These are phyloP conservation scores for Phataginus tricuspis DNA, from an alignment of 2,797 vertebrate species.

Conservation along the genomic window DNA sequence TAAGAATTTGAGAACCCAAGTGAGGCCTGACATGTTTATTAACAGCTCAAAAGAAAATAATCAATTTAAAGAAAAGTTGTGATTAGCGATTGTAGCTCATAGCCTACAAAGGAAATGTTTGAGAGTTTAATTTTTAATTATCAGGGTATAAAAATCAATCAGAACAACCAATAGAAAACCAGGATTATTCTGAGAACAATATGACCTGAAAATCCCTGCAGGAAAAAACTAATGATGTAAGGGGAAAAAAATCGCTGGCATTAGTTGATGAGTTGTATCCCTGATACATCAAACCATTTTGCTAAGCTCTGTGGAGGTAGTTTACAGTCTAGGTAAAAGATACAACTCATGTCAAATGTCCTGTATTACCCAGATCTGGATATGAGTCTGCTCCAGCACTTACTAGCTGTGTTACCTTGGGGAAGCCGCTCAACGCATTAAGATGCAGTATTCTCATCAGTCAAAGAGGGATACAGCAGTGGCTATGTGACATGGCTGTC, in stretches of 20 bases:
- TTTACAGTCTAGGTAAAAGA: neutral
- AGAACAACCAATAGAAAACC: constrained; percentile 13
- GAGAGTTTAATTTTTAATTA: constrained; percentile 47
- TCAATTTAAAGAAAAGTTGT: constrained; percentile 63
- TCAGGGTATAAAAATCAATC: neutral
- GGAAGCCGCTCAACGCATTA: neutral
- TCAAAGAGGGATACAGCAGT: neutral
- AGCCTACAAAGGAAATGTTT: constrained; percentile 14
- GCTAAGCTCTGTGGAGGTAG: neutral
- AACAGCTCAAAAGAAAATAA: constrained; percentile 69
- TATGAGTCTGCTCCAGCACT: neutral
- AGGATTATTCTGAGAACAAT: neutral
- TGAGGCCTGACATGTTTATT: constrained; percentile 65
- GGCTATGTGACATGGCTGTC: too few relatives aligned
- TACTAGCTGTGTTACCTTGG: neutral
- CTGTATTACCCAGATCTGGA: neutral
- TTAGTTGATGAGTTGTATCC: neutral
- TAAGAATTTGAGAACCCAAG: constrained; percentile 39
- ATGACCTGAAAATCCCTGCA: neutral
- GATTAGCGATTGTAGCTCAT: constrained; percentile 35
- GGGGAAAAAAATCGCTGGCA: neutral
- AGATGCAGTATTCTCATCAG: neutral
- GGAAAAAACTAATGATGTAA: neutral
- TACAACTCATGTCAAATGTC: neutral
- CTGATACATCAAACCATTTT: neutral